Conservation (phyloP, 2,888 invertebrate species). For the Luffia ferchaultella region DNA sequence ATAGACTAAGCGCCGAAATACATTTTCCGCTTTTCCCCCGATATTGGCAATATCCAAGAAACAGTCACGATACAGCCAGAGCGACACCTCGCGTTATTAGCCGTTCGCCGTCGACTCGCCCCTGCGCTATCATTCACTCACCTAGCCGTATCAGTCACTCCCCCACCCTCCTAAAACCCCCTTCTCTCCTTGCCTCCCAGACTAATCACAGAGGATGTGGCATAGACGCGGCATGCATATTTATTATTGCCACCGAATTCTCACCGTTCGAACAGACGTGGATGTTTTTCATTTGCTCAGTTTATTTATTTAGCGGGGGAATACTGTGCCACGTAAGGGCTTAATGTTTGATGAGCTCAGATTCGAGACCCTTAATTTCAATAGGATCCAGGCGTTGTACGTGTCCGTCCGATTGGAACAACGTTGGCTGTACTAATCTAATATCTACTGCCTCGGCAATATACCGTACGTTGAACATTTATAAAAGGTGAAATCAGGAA, state of each 20-base stretch:
- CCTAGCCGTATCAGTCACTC: conserved; percentile 51
- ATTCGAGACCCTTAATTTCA: conserved; percentile 50
- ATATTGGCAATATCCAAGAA: conserved; percentile 63
- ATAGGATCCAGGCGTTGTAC: conserved; percentile 14
- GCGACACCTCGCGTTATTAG: conserved; percentile 52
- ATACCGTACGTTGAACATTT: too few species aligned
- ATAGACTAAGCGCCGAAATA: conserved; percentile 33
- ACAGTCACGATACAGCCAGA: conserved; percentile 51
- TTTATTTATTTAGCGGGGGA: conserved; percentile 50
- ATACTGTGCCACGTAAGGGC: conserved; percentile 27
- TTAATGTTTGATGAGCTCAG: conserved; percentile 60
- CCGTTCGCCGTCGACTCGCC: conserved; percentile 34
- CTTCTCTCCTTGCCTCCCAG: conserved; percentile 30
- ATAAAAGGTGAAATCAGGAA: too few species aligned
- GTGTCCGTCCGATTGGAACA: too few species aligned
- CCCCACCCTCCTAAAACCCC: conserved; percentile 16
- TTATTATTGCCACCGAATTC: conserved; percentile 58
- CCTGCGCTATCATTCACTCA: conserved; percentile 56
- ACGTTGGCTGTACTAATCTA: too few species aligned
- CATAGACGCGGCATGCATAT: conserved; percentile 64
- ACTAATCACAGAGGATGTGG: conserved; percentile 64
- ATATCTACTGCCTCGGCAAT: too few species aligned
- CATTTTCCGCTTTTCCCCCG: conserved; percentile 24
- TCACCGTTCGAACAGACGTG: conserved; percentile 48
- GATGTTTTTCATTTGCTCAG: conserved; percentile 57